phyloP scores from a whole-genome alignment of 1,140 invertebrate genomes.

The Portunus trituberculatus region DNA sequence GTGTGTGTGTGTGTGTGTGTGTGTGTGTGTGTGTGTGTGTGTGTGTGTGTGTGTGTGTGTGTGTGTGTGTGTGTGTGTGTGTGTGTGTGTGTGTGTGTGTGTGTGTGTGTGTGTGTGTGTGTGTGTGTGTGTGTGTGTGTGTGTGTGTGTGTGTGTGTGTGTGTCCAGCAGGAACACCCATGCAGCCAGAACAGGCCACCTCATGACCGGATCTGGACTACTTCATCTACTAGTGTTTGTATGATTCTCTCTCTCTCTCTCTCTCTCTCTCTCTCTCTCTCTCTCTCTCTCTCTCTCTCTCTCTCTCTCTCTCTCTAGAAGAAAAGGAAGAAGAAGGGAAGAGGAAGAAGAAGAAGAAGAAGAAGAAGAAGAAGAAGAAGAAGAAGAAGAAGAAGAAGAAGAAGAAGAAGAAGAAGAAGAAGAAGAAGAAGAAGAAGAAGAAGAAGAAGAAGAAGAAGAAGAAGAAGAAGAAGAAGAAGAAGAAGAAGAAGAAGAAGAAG shows the following conservation, averaged over 20 bases:
- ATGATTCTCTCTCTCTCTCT: background rate
- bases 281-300: background rate
- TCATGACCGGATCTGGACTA: background rate
- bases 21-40: background rate
- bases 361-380: background rate
- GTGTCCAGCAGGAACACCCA: background rate
- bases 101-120: conserved; percentile 29
- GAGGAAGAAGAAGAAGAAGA: background rate
- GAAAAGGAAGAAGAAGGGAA: background rate
- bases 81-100: too few relatives aligned
- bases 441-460: background rate
- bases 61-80: too few relatives aligned
- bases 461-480: background rate
- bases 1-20: conserved; percentile 38
- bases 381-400: background rate
- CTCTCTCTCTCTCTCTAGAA: background rate
- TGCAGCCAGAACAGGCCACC: background rate
- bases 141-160: conserved; percentile 26
- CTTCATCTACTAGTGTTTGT: background rate
- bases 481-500: background rate
- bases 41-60: background rate
- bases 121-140: conserved; percentile 41
- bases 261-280: background rate
- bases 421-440: background rate
- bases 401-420: background rate